Evolutionary conservation across 2,888 invertebrate genomes (phyloP), one percentile per base, ranked within the genome.

Genomic region (Taphrorychus bicolor): DNA sequence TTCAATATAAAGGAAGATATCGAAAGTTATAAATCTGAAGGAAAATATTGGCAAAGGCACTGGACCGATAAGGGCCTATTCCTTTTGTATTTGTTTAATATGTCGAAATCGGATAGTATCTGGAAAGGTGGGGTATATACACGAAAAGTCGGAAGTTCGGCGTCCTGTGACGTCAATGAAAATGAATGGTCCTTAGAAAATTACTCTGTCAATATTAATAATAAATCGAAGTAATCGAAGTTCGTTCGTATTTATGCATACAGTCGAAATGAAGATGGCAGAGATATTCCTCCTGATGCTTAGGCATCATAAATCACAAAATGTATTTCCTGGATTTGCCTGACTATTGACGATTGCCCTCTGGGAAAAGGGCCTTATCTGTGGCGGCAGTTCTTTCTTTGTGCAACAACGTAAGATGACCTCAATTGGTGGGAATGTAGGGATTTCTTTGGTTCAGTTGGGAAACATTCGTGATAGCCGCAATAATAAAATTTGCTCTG

Each of bases 31-130:
- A 54, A 54, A 54, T 54, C 54, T 51, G 32, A 17, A 24, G 24
- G 24, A 59, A 59, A 59, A 48, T 45, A 24, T 45, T 58, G 49
- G 24, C 24, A 14, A 42, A 42, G 11, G 42, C 41, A 11, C 3
- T 23, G 24, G 49, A 49, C 23, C 59, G 59, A 59, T 59, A 48
- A 24, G 9, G 49, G 21, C 5, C 48, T 7, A 32, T 16, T 19
- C 22, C 51, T 60, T 52, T 60, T 60, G 60, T 60, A 60, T 60
- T 60, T 60, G 60, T 60, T 60, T 52, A 60, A 60, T 41, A 60
- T 51, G 52, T 60, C 41, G 60, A 60, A 60, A 60, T 51, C 21
- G 19, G 60, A 60, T 60, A 51, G 22, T n/a, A 60, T 60, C 60
- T 60, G 52, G n/a, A 52, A 51, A 60, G 60, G 52, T 51, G 49